Conservation (phyloP, 2,113 vertebrate genomes). For the Xiphophorus couchianus region DNA sequence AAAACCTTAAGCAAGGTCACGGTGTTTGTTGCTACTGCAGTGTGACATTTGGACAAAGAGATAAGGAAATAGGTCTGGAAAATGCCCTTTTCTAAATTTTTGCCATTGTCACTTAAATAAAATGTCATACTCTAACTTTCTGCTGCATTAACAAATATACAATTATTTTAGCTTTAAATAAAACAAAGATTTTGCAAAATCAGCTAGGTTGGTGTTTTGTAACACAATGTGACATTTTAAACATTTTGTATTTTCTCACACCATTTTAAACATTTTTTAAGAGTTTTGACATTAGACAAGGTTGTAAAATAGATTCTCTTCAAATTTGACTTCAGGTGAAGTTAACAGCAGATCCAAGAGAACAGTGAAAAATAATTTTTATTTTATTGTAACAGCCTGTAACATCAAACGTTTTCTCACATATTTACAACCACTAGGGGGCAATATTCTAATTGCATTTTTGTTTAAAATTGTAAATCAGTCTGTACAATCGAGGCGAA, state of each 20-base stretch:
- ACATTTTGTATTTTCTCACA: too few species aligned
- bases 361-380: constrained; percentile 17
- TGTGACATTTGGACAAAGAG: not conserved
- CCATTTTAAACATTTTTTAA: not conserved
- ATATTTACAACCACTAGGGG: constrained; percentile 62
- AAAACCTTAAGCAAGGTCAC: not conserved
- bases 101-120: not conserved
- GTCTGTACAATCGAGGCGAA: constrained; percentile 42
- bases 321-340: not conserved
- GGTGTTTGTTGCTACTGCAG: not conserved
- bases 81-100: not conserved
- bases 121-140: not conserved
- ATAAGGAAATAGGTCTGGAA: not conserved
- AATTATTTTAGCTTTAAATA: not conserved
- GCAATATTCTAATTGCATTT: constrained; percentile 6
- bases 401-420: constrained; percentile 35
- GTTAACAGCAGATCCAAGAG: not conserved
- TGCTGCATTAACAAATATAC: not conserved
- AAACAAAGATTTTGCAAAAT: not conserved
- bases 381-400: constrained; percentile 22
- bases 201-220: too few species aligned
- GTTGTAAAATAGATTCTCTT: not conserved
- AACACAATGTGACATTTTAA: too few species aligned
- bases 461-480: constrained; percentile 26
- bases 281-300: not conserved